Base-by-base conservation (phyloP, 2,797 vertebrate genomes). In the Fringilla coelebs region DNA sequence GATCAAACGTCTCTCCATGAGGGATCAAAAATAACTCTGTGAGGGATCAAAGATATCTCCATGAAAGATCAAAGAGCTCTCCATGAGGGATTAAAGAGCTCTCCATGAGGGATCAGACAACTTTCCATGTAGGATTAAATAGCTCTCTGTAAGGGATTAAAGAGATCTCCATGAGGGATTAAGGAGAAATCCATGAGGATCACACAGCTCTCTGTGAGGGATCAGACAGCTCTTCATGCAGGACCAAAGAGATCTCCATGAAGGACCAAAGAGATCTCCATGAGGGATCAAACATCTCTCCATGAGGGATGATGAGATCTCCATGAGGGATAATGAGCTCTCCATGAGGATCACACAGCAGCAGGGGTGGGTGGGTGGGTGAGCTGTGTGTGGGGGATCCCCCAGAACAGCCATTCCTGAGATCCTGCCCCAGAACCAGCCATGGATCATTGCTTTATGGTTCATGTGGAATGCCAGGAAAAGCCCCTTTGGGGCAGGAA, bases 191-290 rank as follows among this genome's bases (percentile, higher is more conserved):
- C 28, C 5, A 5, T 29, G 43, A 4, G 62, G 45, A 20, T 48
- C 2, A n/a, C 2, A 18, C 1, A 65, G 6, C 2, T 36, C 65
- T 36, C 21, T 3, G 2, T 36, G 26, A 14, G n/a, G 20, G 19
- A 13, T 60, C 1, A 31, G 4, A 25, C 0, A 58, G 7, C 0
- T 32, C 28, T 60, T 6, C 3, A 1, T 51, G 24, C 3, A 31
- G 45, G 31, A 22, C 28, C 0, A 20, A 2, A 28, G 2, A 22
- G 4, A 1, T 36, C 15, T 45, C 41, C 5, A 3, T 31, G 11
- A 4, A 17, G 22, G 34, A 28, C 36, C 0, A 48, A 11, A 31
- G 1, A 36, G 9, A 0, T 31, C 9, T 38, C 9, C 3, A 1
- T 18, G 20, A 3, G 13, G 13, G 5, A 10, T n/a, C 1, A 45